Percentiles rank a stretch among this genome's conserved stretches.
Conservation (phyloP, 2,888 invertebrate genomes). For the Hartigia nigra region DNA sequence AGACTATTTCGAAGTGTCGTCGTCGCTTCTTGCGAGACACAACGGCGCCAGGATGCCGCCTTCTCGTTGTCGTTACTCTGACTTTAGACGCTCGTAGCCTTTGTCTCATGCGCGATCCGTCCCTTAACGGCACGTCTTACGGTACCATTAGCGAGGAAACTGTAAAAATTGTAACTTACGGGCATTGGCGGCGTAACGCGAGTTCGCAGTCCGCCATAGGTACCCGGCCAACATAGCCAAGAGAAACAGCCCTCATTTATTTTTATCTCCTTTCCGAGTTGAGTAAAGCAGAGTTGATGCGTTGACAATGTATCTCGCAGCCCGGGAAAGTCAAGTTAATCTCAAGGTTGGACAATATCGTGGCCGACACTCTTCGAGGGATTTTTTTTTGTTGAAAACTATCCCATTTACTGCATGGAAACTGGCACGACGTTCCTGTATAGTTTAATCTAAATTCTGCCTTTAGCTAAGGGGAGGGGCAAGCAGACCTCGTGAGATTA, state of each 20-base stretch:
- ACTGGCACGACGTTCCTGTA: neutral
- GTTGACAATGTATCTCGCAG: conserved; percentile 29
- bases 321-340: conserved; percentile 25
- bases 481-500: neutral
- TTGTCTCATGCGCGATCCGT: neutral
- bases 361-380: neutral
- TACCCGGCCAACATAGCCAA: neutral
- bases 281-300: conserved; percentile 42
- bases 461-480: neutral
- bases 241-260: conserved; percentile 28
- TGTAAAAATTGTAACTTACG: conserved; percentile 3
- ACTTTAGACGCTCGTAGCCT: neutral
- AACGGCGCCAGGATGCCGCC: neutral
- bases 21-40: neutral
- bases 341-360: conserved; percentile 8
- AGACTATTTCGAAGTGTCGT: neutral
- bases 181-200: neutral
- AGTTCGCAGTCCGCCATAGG: neutral
- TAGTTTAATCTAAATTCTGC: neutral
- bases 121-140: neutral
- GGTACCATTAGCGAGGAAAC: conserved; percentile 1
- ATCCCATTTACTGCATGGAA: conserved; percentile 7
- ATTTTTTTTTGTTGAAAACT: neutral
- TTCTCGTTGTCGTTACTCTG: neutral
- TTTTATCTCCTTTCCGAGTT: conserved; percentile 40